Evolutionary conservation across 1,140 invertebrate genomes (phyloP).

Genomic region (Aplysia californica): DNA sequence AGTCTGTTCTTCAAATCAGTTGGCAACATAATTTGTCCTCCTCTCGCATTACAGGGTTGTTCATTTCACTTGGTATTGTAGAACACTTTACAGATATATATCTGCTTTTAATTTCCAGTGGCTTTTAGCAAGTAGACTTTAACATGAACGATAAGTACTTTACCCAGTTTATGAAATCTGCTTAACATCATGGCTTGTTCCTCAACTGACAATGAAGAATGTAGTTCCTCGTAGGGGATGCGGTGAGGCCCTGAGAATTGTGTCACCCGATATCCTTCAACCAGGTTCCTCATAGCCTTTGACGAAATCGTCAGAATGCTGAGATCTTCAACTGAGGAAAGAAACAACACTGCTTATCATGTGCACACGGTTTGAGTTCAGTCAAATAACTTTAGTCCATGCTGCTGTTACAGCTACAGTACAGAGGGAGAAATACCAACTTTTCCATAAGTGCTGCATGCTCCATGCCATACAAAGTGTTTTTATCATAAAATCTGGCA

Average conservation of each 20-base stretch:
- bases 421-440: not conserved
- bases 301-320: constrained; percentile 64
- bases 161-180: constrained; percentile 56
- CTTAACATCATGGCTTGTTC: constrained; percentile 47
- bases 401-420: not conserved
- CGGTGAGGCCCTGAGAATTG: constrained; percentile 33
- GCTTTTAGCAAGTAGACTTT: not conserved
- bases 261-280: constrained; percentile 59
- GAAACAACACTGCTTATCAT: not conserved
- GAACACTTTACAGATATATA: too few species aligned
- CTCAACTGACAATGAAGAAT: constrained; percentile 29
- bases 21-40: too few species aligned
- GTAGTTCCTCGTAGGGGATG: constrained; percentile 30
- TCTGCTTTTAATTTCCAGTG: too few species aligned
- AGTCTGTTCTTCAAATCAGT: too few species aligned
- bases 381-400: not conserved
- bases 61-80: not conserved
- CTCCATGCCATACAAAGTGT: not conserved
- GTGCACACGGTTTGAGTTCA: not conserved
- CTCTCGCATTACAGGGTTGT: too few species aligned
- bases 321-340: constrained; percentile 59
- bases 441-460: too few species aligned
- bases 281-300: constrained; percentile 62
- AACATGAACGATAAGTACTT: constrained; percentile 1
- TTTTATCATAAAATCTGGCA: not conserved